Percentiles rank a stretch among this genome's conserved stretches.
Evolutionary conservation across 2,113 vertebrate genomes (phyloP).

Genomic region (Hypocryptadius cinnamomeus): DNA sequence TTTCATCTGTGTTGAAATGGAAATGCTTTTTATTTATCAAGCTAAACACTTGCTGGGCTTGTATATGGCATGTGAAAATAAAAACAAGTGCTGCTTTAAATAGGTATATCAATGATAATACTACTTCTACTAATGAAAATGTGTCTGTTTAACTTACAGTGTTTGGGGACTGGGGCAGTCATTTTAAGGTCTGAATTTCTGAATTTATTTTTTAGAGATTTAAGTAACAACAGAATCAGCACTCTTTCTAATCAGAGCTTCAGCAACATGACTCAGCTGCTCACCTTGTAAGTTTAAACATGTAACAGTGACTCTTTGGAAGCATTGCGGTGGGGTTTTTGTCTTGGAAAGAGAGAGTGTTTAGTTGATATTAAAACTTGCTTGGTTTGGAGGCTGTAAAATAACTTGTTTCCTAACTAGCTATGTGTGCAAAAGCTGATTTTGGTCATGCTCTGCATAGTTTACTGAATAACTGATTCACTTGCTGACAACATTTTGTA

Average conservation of each 20-base stretch:
- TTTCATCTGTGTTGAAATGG: neutral
- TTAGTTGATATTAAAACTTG: neutral
- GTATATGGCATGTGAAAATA: neutral
- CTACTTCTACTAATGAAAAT: neutral
- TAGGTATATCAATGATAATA: neutral
- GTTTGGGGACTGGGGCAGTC: neutral
- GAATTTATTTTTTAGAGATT: slow-evolving; percentile 86
- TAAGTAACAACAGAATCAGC: slow-evolving; percentile 99
- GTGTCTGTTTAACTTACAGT: neutral
- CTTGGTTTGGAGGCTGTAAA: neutral
- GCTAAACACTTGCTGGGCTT: neutral
- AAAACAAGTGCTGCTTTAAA: neutral
- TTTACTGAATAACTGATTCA: neutral
- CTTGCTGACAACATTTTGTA: neutral
- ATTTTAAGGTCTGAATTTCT: slow-evolving; percentile 29
- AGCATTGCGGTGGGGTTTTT: neutral
- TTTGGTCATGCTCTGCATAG: neutral
- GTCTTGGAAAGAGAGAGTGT: neutral
- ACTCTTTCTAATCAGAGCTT: slow-evolving; percentile 98
- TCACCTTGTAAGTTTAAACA: slow-evolving; percentile 91
- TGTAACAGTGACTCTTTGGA: neutral
- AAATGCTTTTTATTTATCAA: neutral
- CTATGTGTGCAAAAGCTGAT: neutral
- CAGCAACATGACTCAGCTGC: slow-evolving; percentile 99
- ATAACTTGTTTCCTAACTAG: neutral